Evolutionary conservation across 2,888 invertebrate genomes (phyloP), one percentile per base, ranked within the genome.

Genomic region (Spilosoma lubricipeda): DNA sequence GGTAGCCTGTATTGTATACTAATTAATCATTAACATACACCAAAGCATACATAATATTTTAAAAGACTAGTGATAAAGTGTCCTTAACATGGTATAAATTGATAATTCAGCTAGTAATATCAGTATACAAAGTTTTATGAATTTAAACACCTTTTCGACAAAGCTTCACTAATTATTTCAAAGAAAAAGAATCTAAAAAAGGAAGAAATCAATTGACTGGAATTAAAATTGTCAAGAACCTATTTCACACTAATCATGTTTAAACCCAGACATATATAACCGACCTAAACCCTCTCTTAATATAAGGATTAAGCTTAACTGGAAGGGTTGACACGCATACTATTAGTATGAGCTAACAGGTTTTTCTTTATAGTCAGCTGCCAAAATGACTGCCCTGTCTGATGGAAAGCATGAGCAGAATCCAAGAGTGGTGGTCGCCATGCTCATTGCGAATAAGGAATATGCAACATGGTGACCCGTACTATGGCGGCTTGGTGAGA

Each of bases 1-100:
- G 52, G 30, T 67, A 20, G 71, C 15, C 27, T 59, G 59, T 52
- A 71, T 27, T 59, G 71, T 67, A 77, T 77, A 75, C 73, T 67
- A 71, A 73, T 76, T 48, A 70, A 83, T 27, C 45, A 52, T 70
- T 27, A 63, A 59, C 70, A 71, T 59, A 39, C 5, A 27, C 39
- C 70, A n/a, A 65, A 27, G 27, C n/a, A 71, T 0, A 36, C 45
- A 45, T 45, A 20, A 33, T 2, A 48, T 48, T 56, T 59, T 27
- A 27, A 59, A 59, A 27, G 27, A 27, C 27, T 59, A 15, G 9
- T 13, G 2, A n/a, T 56, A 56, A 56, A n/a, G 9, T 3, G 11
- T 9, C 52, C 52, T 59, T 13, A 13, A 27, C 15, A 11, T 27
- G 3, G 11, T 59, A 27, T 27, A n/a, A 15, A 13, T 59, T 27